phyloP scores from a whole-genome alignment of 2,797 vertebrate species.

The Dicrostonyx torquatus region DNA sequence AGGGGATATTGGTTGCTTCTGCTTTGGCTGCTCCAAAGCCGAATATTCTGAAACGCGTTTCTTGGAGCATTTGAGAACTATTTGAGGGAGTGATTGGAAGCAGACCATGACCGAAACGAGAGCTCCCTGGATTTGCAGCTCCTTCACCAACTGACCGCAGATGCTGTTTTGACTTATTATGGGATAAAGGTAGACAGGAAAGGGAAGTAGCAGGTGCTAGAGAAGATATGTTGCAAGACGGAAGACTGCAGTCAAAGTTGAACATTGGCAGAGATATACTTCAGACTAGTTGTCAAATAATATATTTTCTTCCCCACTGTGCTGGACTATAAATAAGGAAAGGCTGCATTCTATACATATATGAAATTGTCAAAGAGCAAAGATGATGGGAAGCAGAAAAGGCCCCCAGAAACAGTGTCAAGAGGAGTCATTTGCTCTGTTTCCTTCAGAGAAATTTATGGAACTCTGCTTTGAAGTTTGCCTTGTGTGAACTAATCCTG shows the following conservation, averaged over 20 bases:
- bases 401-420: background rate
- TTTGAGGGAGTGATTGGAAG: constrained; percentile 37
- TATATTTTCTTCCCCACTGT: background rate
- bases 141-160: constrained; percentile 10
- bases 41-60: background rate
- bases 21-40: background rate
- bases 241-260: background rate
- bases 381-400: background rate
- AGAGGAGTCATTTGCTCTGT: background rate
- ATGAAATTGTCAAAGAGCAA: background rate
- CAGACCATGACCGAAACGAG: background rate
- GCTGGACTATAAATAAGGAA: background rate
- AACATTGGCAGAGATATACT: background rate
- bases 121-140: background rate
- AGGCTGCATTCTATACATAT: background rate
- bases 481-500: background rate
- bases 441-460: background rate
- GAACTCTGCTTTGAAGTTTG: background rate
- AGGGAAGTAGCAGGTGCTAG: background rate
- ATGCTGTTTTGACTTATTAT: background rate
- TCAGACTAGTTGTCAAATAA: constrained; percentile 33
- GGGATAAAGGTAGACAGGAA: background rate
- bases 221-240: constrained; percentile 5
- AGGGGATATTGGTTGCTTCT: background rate
- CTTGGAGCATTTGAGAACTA: background rate